Percentiles rank a stretch among this genome's conserved stretches.
Conservation (phyloP, 2,113 vertebrate species). For the Tapirus terrestris region DNA sequence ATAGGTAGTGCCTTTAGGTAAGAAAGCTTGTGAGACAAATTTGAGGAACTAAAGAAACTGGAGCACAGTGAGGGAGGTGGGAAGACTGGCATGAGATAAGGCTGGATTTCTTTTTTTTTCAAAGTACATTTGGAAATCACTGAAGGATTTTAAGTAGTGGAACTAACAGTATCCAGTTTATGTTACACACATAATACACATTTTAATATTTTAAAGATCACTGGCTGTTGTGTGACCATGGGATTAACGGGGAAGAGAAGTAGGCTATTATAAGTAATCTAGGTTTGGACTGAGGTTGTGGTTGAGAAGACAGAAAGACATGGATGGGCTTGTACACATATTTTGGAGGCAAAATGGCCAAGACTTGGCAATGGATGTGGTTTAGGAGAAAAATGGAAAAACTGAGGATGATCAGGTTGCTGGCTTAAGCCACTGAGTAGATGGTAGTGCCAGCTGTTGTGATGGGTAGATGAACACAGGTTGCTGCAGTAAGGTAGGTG, state of each 20-base stretch:
- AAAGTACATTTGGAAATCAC: neutral
- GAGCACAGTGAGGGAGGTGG: neutral
- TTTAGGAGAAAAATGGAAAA: slow-evolving; percentile 17
- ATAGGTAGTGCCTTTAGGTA: neutral
- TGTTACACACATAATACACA: neutral
- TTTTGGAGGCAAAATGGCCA: neutral
- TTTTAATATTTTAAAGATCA: slow-evolving; percentile 13
- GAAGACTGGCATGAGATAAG: neutral
- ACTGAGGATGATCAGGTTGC: neutral
- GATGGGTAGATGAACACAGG: neutral
- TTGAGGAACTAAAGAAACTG: neutral
- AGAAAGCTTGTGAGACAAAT: neutral
- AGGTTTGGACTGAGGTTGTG: neutral
- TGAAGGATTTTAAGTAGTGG: neutral
- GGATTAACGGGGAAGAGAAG: neutral
- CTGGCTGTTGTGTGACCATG: neutral
- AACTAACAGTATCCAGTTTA: slow-evolving; percentile 2
- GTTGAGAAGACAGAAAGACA: neutral
- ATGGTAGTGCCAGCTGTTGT: neutral
- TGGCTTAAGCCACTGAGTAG: neutral
- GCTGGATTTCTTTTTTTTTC: neutral
- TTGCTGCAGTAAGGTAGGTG: neutral
- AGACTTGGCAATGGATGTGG: neutral
- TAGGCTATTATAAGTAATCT: neutral
- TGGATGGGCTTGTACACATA: neutral